These are phyloP conservation scores for Drosophila trichaetosa DNA, from an alignment of 2,888 invertebrate species.

Conservation along the genomic window DNA sequence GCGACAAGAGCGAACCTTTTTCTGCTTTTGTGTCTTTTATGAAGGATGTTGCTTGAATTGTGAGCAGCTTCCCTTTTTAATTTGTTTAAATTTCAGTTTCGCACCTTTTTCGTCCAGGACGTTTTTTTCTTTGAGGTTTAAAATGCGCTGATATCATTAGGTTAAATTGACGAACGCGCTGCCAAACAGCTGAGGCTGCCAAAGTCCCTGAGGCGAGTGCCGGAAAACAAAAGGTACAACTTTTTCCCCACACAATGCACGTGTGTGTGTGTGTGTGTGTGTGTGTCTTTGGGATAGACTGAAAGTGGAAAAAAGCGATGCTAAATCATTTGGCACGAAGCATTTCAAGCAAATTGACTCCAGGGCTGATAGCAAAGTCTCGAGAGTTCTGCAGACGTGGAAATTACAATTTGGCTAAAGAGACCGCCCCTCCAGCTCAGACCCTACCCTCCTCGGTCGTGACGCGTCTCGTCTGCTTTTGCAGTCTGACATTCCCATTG, in stretches of 20 bases:
- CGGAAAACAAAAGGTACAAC: conserved; percentile 64
- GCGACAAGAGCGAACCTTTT: conserved; percentile 58
- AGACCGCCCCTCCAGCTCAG: neutral
- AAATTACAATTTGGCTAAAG: conserved; percentile 74
- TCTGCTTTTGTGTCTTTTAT: conserved; percentile 28
- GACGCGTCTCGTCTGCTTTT: conserved; percentile 17
- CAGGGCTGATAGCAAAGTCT: conserved; percentile 36
- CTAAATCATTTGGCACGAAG: conserved; percentile 77
- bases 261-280: conserved; percentile 4
- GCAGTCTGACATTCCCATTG: conserved; percentile 73
- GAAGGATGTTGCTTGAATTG: conserved; percentile 43
- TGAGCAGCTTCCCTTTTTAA: conserved; percentile 67
- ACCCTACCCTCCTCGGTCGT: neutral
- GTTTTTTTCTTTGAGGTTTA: neutral
- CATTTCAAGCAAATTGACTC: conserved; percentile 80
- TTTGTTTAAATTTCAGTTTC: conserved; percentile 79
- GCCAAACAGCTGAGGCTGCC: conserved; percentile 74
- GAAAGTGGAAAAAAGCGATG: conserved; percentile 48
- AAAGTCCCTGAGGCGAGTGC: conserved; percentile 38
- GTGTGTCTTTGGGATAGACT: conserved; percentile 17
- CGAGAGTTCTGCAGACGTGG: conserved; percentile 60
- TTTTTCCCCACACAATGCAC: conserved; percentile 25
- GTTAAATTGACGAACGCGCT: conserved; percentile 73
- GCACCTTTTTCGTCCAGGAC: conserved; percentile 59
- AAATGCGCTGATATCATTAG: conserved; percentile 70